Evolutionary conservation across 2,888 invertebrate species (phyloP), one percentile per base, ranked within the genome.

Genomic region (Rosalia funebris): DNA sequence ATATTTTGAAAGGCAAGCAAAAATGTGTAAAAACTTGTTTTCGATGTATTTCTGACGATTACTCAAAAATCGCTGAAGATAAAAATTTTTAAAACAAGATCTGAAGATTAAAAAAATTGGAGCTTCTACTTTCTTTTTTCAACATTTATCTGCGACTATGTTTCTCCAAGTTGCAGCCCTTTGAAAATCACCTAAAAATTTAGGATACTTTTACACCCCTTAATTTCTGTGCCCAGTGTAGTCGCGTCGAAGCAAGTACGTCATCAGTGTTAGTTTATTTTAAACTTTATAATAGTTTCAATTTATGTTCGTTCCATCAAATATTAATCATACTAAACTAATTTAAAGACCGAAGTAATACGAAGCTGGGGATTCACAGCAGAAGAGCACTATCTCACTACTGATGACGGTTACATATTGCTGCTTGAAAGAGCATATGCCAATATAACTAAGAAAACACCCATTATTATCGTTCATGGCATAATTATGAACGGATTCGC

Each of bases 341-440:
- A 11, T 54, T 65, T 63, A 41, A 62, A 63, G 63, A 65, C 54
- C 12, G 59, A 65, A 63, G 61, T 65, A 10, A 63, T 65, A 11
- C 39, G 25, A 47, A 55, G 56, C 15, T 65, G 67, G 65, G 60
- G 58, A 36, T 63, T 61, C 45, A 55, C 50, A 0, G 65, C 63
- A 20, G 67, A 67, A 53, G 67, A 67, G 44, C 48, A 65, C 52
- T 61, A 65, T 36, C 10, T 67, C 14, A 52, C 48, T 3, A 65
- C 67, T 1, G 61, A 65, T 50, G 67, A 67, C 60, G 67, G 67
- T 4, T 67, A 67, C 11, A 54, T 17, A 36, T 7, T 67, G 16
- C 45, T 67, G 36, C 32, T 65, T n/a, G 62, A 63, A 31, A 60
- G 65, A 31, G 34, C 63, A 0, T 67, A 60, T 47, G 44, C 31